Evolutionary conservation across 2,113 vertebrate genomes (phyloP).

Genomic region (Erpornis zantholeuca): DNA sequence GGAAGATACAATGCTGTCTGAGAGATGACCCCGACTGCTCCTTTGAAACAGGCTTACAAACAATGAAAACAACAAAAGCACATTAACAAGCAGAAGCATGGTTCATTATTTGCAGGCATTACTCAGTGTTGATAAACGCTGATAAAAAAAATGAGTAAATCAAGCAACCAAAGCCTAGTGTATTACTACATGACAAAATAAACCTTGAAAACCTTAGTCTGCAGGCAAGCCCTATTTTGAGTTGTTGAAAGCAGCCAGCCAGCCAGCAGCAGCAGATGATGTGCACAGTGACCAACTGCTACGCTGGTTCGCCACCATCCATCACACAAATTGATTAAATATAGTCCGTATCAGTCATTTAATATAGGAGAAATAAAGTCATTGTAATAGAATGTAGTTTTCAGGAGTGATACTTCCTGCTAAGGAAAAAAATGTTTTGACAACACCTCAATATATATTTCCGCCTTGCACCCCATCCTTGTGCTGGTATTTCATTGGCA

Average conservation of each 20-base stretch:
- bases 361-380: slow-evolving; percentile 16
- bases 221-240: neutral
- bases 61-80: slow-evolving; percentile 21
- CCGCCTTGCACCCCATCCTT: neutral
- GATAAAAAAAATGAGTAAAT: neutral
- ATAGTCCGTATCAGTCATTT: neutral
- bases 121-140: neutral
- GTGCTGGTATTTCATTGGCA: neutral
- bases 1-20: neutral
- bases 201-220: slow-evolving; percentile 14
- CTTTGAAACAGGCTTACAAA: neutral
- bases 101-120: slow-evolving; percentile 21
- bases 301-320: rapidly evolving
- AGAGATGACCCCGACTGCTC: neutral
- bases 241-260: neutral
- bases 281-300: neutral
- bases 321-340: slow-evolving; percentile 49
- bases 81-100: neutral
- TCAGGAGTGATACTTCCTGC: slow-evolving; percentile 38
- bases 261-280: neutral
- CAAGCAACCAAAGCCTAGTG: neutral
- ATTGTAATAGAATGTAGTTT: slow-evolving; percentile 26
- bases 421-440: slow-evolving; percentile 30
- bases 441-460: slow-evolving; percentile 25
- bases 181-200: neutral